phyloP scores from a whole-genome alignment of 35 echinoderm and acorn worm genomes.

The Ophiothrix spiculata region DNA sequence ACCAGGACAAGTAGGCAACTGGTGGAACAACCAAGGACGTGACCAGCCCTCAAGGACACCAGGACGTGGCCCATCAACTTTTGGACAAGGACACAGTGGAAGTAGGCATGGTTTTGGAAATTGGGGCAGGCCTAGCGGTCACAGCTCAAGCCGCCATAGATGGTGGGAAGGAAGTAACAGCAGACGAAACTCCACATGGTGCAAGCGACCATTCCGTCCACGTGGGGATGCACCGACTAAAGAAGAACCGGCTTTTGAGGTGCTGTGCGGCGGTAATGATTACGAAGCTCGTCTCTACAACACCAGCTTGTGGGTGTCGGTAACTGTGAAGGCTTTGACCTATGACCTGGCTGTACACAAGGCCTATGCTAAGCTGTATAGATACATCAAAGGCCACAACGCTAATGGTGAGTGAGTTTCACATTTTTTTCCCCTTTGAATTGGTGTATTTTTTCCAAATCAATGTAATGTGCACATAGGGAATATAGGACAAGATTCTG shows the following conservation, averaged over 20 bases:
- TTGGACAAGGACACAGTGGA: background rate
- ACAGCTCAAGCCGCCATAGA: background rate
- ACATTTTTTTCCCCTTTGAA: too few species aligned
- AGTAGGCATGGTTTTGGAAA: background rate
- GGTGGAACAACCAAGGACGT: too few species aligned
- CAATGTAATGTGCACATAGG: too few species aligned
- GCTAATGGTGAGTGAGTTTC: background rate
- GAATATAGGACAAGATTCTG: too few species aligned
- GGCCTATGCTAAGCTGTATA: background rate
- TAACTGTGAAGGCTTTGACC: constrained; percentile 2
- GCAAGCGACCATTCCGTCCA: background rate
- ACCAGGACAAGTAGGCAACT: too few species aligned
- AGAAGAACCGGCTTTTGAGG: background rate
- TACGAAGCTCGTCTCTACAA: constrained; percentile 6
- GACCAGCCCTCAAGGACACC: too few species aligned
- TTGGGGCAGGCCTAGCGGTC: background rate
- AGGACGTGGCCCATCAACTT: too few species aligned
- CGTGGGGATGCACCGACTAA: background rate
- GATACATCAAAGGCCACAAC: constrained; percentile 23
- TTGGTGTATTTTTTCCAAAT: too few species aligned
- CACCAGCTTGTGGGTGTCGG: background rate
- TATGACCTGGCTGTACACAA: background rate
- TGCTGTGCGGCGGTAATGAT: background rate
- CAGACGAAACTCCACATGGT: background rate
- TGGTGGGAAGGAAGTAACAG: background rate